These are phyloP conservation scores for Pseudolaguvia tuberculata DNA, from an alignment of 2,113 vertebrate genomes.

Conservation along the genomic window DNA sequence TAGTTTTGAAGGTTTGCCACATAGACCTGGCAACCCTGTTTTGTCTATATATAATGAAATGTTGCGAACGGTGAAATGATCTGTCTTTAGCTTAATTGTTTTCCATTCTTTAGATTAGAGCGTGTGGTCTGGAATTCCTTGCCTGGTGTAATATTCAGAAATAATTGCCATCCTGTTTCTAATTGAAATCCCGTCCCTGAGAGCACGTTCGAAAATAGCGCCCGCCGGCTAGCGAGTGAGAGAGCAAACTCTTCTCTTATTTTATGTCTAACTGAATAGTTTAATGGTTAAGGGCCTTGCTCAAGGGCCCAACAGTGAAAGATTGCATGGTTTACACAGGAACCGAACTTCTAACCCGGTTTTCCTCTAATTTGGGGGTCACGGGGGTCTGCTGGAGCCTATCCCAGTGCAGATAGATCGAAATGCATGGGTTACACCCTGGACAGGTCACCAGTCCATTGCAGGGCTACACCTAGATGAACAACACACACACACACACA, in stretches of 20 bases:
- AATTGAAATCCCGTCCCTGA: conserved; percentile 19
- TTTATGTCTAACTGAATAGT: too few relatives aligned
- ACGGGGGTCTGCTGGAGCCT: too few relatives aligned
- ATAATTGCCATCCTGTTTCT: conserved; percentile 20
- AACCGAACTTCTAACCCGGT: too few relatives aligned
- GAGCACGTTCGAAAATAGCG: neutral
- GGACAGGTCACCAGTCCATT: too few relatives aligned
- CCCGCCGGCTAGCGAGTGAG: neutral
- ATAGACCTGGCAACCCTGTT: conserved; percentile 11
- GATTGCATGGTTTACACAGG: too few relatives aligned
- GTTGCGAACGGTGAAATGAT: conserved; percentile 20
- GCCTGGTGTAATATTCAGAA: conserved; percentile 17
- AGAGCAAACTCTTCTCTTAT: neutral
- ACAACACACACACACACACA: too few relatives aligned
- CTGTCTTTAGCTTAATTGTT: conserved; percentile 20
- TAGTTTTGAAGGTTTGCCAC: neutral
- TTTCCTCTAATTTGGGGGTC: too few relatives aligned
- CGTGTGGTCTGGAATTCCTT: conserved; percentile 14
- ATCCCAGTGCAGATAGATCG: too few relatives aligned
- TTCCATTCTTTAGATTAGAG: conserved; percentile 15
- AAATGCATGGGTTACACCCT: too few relatives aligned
- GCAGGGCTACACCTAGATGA: too few relatives aligned
- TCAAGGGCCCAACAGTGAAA: too few relatives aligned
- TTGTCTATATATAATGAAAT: conserved; percentile 7
- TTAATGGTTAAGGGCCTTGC: too few relatives aligned